A percentile compares a stretch with the other conserved stretches of the same genome.
Conservation (phyloP, 2,797 vertebrate species). For the Periophthalmus magnuspinnatus region DNA sequence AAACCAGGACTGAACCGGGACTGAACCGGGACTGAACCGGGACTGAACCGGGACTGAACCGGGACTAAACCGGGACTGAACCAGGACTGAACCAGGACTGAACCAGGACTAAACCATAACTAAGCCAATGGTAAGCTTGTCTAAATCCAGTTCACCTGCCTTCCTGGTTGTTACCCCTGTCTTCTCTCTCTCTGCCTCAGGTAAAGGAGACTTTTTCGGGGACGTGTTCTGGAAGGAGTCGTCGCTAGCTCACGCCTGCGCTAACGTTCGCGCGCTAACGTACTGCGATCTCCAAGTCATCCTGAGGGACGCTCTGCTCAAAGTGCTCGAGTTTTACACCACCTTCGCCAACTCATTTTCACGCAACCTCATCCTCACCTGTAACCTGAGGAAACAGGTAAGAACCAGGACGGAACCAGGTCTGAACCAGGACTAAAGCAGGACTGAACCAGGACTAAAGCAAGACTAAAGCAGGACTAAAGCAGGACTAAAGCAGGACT, state of each 20-base stretch:
- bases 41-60: too few species aligned
- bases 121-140: too few species aligned
- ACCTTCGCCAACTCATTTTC: slow-evolving; percentile 96
- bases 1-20: too few species aligned
- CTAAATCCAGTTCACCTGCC: too few species aligned
- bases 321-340: slow-evolving; percentile 94
- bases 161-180: not conserved
- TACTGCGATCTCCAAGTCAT: slow-evolving; percentile 98
- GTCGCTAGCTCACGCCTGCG: slow-evolving; percentile 89
- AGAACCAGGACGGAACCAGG: slow-evolving; percentile 35
- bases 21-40: too few species aligned
- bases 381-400: slow-evolving; percentile 90
- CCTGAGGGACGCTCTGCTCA: slow-evolving; percentile 90
- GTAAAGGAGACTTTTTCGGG: not conserved
- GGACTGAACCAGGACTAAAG: not conserved
- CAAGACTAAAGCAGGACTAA: not conserved
- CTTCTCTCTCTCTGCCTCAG: not conserved
- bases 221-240: slow-evolving; percentile 97
- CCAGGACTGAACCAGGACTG: too few species aligned
- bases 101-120: too few species aligned
- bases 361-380: slow-evolving; percentile 94
- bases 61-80: too few species aligned
- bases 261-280: slow-evolving; percentile 91
- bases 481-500: not conserved
- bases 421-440: not conserved